Percentiles rank a stretch among this genome's conserved stretches.
These are phyloP conservation scores for Drosophila guanche DNA, from an alignment of 1,140 invertebrate genomes.

Conservation along the genomic window DNA sequence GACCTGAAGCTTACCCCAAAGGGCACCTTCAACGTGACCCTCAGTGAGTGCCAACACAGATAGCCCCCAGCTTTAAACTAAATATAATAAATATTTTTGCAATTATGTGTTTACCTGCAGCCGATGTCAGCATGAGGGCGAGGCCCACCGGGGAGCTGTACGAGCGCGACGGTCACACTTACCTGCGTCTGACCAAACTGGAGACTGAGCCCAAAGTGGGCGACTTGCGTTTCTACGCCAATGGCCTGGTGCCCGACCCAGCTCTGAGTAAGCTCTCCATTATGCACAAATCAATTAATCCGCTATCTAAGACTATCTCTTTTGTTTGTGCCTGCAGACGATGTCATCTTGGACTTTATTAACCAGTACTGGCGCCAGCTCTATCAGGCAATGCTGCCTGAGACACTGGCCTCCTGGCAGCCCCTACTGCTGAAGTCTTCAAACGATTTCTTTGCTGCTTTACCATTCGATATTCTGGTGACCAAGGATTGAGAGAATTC, in stretches of 20 bases:
- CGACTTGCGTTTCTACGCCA: conserved; percentile 75
- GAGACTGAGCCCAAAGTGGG: conserved; percentile 74
- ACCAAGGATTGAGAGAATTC: conserved; percentile 47
- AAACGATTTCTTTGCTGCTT: conserved; percentile 72
- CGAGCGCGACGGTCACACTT: conserved; percentile 73
- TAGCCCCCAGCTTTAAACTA: background rate
- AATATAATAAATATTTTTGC: conserved; percentile 11
- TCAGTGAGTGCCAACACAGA: conserved; percentile 55
- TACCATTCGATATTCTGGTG: conserved; percentile 72
- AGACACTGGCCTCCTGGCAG: conserved; percentile 71
- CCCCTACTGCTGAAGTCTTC: conserved; percentile 61
- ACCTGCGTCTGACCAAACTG: conserved; percentile 68
- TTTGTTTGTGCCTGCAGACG: conserved; percentile 44
- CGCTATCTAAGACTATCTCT: background rate
- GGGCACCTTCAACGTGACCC: conserved; percentile 77
- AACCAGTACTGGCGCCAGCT: conserved; percentile 80
- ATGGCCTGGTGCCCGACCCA: conserved; percentile 76
- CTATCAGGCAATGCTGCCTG: conserved; percentile 69
- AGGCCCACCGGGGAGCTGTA: conserved; percentile 68
- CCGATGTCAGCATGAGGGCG: conserved; percentile 60
- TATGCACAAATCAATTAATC: too few relatives aligned
- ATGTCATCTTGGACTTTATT: conserved; percentile 77
- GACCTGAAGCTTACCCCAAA: conserved; percentile 80
- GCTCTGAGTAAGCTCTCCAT: conserved; percentile 63
- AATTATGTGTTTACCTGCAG: conserved; percentile 36